A percentile compares a stretch with the other conserved stretches of the same genome.
Conservation (phyloP, 1,140 invertebrate species). For the Drosophila ercepeae region DNA sequence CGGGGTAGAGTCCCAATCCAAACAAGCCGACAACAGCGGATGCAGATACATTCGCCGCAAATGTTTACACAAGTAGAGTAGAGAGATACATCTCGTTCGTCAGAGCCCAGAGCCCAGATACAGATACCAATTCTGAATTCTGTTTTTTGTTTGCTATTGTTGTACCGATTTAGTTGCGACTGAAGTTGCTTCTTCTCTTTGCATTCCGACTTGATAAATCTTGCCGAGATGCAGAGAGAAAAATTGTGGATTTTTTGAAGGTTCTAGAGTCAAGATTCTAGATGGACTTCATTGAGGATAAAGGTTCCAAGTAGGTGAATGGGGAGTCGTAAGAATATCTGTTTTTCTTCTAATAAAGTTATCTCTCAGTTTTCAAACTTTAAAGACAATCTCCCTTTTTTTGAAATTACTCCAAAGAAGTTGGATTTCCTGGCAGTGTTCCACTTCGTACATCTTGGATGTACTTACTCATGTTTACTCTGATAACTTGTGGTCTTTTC, state of each 20-base stretch:
- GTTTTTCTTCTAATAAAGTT: too few species aligned
- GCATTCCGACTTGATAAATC: slow-evolving; percentile 13
- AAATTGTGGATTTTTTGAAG: neutral
- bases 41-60: slow-evolving; percentile 8
- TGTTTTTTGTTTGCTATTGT: slow-evolving; percentile 16
- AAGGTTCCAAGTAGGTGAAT: too few species aligned
- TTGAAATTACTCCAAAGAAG: too few species aligned
- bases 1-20: slow-evolving; percentile 53
- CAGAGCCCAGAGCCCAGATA: slow-evolving; percentile 3
- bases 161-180: slow-evolving; percentile 19
- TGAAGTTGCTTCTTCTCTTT: neutral
- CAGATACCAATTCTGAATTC: slow-evolving; percentile 1
- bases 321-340: too few species aligned
- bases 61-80: slow-evolving; percentile 11
- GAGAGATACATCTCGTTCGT: neutral
- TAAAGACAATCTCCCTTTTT: too few species aligned
- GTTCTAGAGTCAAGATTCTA: too few species aligned
- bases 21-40: slow-evolving; percentile 33
- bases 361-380: too few species aligned
- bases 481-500: slow-evolving; percentile 25
- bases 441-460: neutral
- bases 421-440: too few species aligned
- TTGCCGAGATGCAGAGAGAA: neutral
- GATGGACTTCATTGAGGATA: neutral
- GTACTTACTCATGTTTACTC: neutral